These are phyloP conservation scores for Brachionus asplanchnoidis DNA, from an alignment of 1,140 invertebrate species.

Conservation along the genomic window DNA sequence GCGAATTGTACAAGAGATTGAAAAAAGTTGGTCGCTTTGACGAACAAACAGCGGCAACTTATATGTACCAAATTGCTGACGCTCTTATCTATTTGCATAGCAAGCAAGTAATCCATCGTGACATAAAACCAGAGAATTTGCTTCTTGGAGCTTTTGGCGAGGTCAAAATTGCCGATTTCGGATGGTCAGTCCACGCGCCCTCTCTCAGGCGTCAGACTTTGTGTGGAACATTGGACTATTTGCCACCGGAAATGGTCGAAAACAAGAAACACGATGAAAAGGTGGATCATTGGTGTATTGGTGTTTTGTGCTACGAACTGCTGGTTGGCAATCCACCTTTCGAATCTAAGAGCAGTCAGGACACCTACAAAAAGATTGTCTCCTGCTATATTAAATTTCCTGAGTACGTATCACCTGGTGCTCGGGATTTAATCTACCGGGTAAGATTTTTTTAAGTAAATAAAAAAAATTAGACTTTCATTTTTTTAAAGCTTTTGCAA, in stretches of 20 bases:
- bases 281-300: constrained; percentile 76
- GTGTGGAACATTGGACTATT: constrained; percentile 90
- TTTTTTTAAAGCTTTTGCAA: constrained; percentile 13
- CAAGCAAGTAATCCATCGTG: constrained; percentile 86
- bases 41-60: constrained; percentile 59
- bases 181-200: constrained; percentile 51
- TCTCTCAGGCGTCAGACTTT: constrained; percentile 71
- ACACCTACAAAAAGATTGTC: constrained; percentile 31
- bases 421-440: constrained; percentile 24
- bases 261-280: constrained; percentile 65
- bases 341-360: background rate
- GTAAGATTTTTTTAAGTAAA: background rate
- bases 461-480: background rate
- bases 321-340: constrained; percentile 91
- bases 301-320: constrained; percentile 99
- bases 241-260: constrained; percentile 91
- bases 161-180: constrained; percentile 92
- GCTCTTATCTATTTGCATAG: constrained; percentile 88
- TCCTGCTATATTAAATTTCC: constrained; percentile 36
- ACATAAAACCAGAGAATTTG: constrained; percentile 86
- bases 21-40: constrained; percentile 60
- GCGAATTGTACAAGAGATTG: constrained; percentile 72
- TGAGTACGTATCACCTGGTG: background rate
- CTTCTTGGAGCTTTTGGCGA: constrained; percentile 75
- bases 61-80: constrained; percentile 77